Evolutionary conservation across 1,140 invertebrate genomes (phyloP), one percentile per base, ranked within the genome.

Genomic region (Trialeurodes vaporariorum): DNA sequence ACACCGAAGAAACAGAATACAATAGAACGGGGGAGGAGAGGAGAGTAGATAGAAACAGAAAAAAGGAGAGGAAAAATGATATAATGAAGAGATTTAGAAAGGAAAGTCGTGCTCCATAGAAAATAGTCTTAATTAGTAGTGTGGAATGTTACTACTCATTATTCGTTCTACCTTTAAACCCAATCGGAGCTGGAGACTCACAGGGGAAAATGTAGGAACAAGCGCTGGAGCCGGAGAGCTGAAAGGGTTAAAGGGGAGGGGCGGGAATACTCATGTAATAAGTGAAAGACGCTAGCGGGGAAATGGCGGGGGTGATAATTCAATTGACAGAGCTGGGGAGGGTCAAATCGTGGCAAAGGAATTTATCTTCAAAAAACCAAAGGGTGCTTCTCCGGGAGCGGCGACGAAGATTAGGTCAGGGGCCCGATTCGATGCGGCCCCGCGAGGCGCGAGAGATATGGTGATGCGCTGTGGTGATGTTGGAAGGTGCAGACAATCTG

Each of bases 341-440:
- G 25, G 63, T 27, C 25, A 22, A n/a, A 26, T 64, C 63, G 34
- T 25, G 34, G n/a, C 25, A 64, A 64, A 64, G 25, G 21, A 27
- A 25, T 64, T 64, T 23, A 25, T 64, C 63, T 26, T 64, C 17
- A 64, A 21, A 64, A 27, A 23, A 26, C n/a, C 63, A 62, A n/a
- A 62, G 61, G n/a, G n/a, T n/a, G n/a, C n/a, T n/a, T n/a, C n/a
- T n/a, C n/a, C n/a, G n/a, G n/a, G n/a, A n/a, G n/a, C n/a, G n/a
- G n/a, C n/a, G n/a, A n/a, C n/a, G n/a, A n/a, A n/a, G n/a, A n/a
- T n/a, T n/a, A n/a, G n/a, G n/a, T n/a, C n/a, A n/a, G n/a, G n/a
- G n/a, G n/a, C n/a, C n/a, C n/a, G n/a, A n/a, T n/a, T n/a, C n/a
- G n/a, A n/a, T n/a, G n/a, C n/a, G n/a, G n/a, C n/a, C n/a, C n/a